Evolutionary conservation across 2,888 invertebrate genomes (phyloP).

Genomic region (Acronicta leporina): DNA sequence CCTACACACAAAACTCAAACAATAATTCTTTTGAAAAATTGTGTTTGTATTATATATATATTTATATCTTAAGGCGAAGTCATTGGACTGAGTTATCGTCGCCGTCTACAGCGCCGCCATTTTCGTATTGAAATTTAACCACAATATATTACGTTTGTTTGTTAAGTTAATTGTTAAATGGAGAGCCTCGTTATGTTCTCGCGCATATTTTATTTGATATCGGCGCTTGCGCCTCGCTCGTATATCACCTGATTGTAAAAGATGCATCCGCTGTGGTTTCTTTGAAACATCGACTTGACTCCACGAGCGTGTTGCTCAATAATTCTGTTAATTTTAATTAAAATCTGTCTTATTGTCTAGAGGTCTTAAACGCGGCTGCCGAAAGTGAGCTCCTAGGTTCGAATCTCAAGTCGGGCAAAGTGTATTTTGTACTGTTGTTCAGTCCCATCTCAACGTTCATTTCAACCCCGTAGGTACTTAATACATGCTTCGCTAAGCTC

Average conservation of each 20-base stretch:
- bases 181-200: slow-evolving; percentile 83
- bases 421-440: too few relatives aligned
- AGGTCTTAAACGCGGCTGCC: too few relatives aligned
- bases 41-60: slow-evolving; percentile 55
- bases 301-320: slow-evolving; percentile 55
- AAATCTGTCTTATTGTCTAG: slow-evolving; percentile 23
- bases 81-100: slow-evolving; percentile 70
- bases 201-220: slow-evolving; percentile 82
- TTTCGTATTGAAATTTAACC: slow-evolving; percentile 86
- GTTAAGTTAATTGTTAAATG: slow-evolving; percentile 89
- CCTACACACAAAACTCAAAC: slow-evolving; percentile 64
- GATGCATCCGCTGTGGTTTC: slow-evolving; percentile 77
- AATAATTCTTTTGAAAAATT: slow-evolving; percentile 69
- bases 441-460: too few relatives aligned
- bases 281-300: slow-evolving; percentile 62
- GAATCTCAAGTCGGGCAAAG: too few relatives aligned
- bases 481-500: too few relatives aligned
- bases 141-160: slow-evolving; percentile 89
- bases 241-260: slow-evolving; percentile 86
- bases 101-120: slow-evolving; percentile 72
- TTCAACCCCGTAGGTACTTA: too few relatives aligned
- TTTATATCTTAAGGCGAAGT: slow-evolving; percentile 65
- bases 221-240: slow-evolving; percentile 67
- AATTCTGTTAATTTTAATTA: slow-evolving; percentile 70
- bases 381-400: too few relatives aligned